Percentiles rank a stretch among this genome's conserved stretches.
Conservation (phyloP, 30 jellyfish, hydroid and myxozoan genomes). For the Hydra vulgaris region DNA sequence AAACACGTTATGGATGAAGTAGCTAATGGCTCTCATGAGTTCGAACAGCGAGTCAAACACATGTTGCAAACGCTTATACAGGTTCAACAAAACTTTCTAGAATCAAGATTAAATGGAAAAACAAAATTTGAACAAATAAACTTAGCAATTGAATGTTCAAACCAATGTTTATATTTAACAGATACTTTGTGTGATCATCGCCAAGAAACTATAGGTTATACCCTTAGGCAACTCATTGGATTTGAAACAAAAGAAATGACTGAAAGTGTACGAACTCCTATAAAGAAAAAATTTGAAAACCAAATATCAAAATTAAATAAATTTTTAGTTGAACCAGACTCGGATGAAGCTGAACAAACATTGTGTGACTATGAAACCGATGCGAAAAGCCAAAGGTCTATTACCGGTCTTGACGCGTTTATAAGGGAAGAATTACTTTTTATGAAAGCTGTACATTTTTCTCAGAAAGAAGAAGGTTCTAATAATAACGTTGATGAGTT, state of each 20-base stretch:
- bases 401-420: not conserved
- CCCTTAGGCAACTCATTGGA: not conserved
- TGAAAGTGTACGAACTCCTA: not conserved
- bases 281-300: not conserved
- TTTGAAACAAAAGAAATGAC: not conserved
- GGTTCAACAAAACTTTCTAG: not conserved
- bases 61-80: not conserved
- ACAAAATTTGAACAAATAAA: not conserved
- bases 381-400: not conserved
- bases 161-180: not conserved
- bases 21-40: not conserved
- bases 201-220: not conserved
- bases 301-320: not conserved
- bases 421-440: not conserved
- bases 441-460: no score
- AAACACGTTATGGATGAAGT: no score
- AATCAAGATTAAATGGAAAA: no score
- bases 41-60: not conserved
- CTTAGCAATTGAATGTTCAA: not conserved
- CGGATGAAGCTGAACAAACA: not conserved
- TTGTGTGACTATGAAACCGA: not conserved
- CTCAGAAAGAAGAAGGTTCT: not conserved
- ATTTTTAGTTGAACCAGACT: not conserved
- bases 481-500: no score
- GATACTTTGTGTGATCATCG: not conserved